Base-by-base conservation (phyloP, 1,140 invertebrate species). In the Drosophila repletoides region DNA sequence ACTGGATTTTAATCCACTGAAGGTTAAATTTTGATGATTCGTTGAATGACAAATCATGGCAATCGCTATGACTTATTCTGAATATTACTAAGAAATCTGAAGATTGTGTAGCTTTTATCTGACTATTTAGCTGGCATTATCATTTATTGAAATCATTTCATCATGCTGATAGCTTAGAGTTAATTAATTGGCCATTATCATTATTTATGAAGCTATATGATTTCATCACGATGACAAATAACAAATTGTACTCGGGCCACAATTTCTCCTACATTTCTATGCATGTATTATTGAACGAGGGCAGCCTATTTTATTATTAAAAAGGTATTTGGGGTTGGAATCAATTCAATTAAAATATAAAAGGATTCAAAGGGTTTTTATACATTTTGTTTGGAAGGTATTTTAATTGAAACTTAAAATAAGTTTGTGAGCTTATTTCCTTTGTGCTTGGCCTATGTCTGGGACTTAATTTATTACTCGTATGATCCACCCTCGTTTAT, bases 141-240 rank as follows among this genome's bases (percentile, higher is more conserved):
- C 15, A 43, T 24, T 22, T 43, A 45, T 48, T 22, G 41, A 6
- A 14, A 19, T n/a, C 2, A 9, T 19, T 4, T 49, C 56, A 60
- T 40, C 24, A 10, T 6, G 9, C 10, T 48, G 43, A 59, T 59
- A 49, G 46, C 3, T 5, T 38, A 38, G 5, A 19, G 1, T 33
- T 33, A 33, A 24, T 56, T 33, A 55, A 31, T 12, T 9, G 14
- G 19, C 17, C 28, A 19, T 46, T 7, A 43, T 17, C 14, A 24
- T 46, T 59, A 22, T 17, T 21, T 15, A 33, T 29, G 2, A 29
- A 40, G 7, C 7, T 36, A 4, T 15, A 14, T 22, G 22, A 41
- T 51, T 60, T 60, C 58, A 60, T 60, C 34, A 31, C 17, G 21
- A 5, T 36, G 6, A 29, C 31, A 15, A 24, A 49, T 34, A 21